These are phyloP conservation scores for Bombus soroeensis DNA, from an alignment of 1,140 invertebrate genomes.

Conservation along the genomic window DNA sequence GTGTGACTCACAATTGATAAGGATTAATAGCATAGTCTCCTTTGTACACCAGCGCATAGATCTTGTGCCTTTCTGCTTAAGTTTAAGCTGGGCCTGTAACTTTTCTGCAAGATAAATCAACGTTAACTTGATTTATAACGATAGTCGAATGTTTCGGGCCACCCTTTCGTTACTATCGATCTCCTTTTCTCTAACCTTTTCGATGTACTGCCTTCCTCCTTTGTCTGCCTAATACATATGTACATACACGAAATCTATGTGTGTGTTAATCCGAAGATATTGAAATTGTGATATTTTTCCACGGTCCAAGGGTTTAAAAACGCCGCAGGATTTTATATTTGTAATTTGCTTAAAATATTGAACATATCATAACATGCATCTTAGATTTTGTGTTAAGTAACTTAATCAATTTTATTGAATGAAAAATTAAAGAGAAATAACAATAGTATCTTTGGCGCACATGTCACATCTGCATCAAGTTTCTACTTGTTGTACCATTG, in stretches of 20 bases:
- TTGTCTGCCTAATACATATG: neutral
- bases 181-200: slow-evolving; percentile 14
- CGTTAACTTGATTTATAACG: slow-evolving; percentile 50
- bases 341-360: too few species aligned
- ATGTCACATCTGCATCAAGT: too few species aligned
- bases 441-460: too few species aligned
- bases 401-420: neutral
- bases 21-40: slow-evolving; percentile 36
- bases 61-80: slow-evolving; percentile 32
- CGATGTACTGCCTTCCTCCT: neutral
- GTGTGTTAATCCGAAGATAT: too few species aligned
- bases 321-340: too few species aligned
- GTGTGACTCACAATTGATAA: slow-evolving; percentile 37
- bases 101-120: slow-evolving; percentile 53
- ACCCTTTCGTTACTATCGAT: slow-evolving; percentile 37
- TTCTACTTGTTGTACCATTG: too few species aligned
- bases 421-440: neutral
- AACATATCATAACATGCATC: too few species aligned
- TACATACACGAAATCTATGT: too few species aligned
- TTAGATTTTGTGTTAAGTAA: too few species aligned
- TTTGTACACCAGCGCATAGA: slow-evolving; percentile 20
- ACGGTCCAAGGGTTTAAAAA: too few species aligned
- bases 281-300: too few species aligned
- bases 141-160: slow-evolving; percentile 35
- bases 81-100: slow-evolving; percentile 33